Evolutionary conservation across 2,888 invertebrate species (phyloP), one percentile per base, ranked within the genome.

Genomic region (Salpingus planirostris): DNA sequence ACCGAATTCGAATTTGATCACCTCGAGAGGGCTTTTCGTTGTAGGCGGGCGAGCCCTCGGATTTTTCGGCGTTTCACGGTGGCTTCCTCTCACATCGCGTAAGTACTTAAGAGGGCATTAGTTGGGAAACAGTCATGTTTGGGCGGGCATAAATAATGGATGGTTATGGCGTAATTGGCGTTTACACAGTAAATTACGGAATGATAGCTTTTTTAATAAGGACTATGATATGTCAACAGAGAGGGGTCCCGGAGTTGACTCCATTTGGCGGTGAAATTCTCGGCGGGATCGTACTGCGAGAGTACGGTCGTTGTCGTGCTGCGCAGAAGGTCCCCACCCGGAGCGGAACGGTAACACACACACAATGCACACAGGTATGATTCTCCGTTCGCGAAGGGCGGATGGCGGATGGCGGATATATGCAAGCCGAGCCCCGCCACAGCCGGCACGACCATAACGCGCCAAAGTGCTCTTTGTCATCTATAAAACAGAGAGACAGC

Each of bases 401-500:
- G 43, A 32, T 44, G 47, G 47, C 44, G 45, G 52, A 50, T 51
- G 49, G 49, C n/a, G n/a, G n/a, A n/a, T n/a, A n/a, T n/a, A n/a
- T n/a, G n/a, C n/a, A 5, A 54, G 47, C 46, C 43, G 47, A 43
- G 41, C 36, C 27, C 40, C 41, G 44, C 43, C 48, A 47, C 59
- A 55, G 57, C 53, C 56, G 54, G 57, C 47, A 45, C 44, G 46
- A 52, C 51, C 50, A 54, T 57, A 57, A 57, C 54, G 45, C 50
- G 50, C 47, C 48, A 49, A 57, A 56, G 52, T 54, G 55, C 55
- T 56, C 55, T 56, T 57, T 57, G 56, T 55, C 57, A 55, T 57
- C 56, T 56, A 59, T 59, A 59, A 59, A 59, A 57, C 54, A 51
- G 50, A 49, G 56, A 56, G 56, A 54, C 59, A 59, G 53, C 57